Percentiles rank a stretch among this genome's conserved stretches.
Evolutionary conservation across 1,140 invertebrate species (phyloP).

Genomic region (Caenorhabditis briggsae): DNA sequence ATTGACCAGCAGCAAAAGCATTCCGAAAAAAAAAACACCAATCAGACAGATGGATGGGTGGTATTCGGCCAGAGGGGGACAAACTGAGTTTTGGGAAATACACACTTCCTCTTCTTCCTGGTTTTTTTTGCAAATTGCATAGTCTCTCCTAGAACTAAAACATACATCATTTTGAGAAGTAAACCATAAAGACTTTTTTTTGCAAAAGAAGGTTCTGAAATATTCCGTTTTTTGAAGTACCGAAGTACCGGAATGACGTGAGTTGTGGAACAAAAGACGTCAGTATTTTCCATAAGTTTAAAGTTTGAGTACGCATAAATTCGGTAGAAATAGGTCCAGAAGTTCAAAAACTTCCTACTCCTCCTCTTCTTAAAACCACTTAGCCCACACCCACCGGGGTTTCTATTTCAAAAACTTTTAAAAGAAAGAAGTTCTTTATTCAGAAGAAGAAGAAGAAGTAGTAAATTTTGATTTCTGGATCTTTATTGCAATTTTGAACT

Average conservation of each 20-base stretch:
- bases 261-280: not conserved
- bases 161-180: not conserved
- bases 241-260: not conserved
- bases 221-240: not conserved
- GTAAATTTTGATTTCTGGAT: not conserved
- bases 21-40: conserved; percentile 9
- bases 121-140: not conserved
- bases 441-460: too few relatives aligned
- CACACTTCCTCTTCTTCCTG: not conserved
- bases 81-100: conserved; percentile 25
- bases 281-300: not conserved
- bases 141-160: not conserved
- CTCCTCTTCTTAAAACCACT: not conserved
- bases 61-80: not conserved
- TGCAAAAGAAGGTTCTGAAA: not conserved
- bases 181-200: not conserved
- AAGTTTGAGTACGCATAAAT: conserved; percentile 17
- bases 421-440: too few relatives aligned
- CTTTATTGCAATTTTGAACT: conserved; percentile 36
- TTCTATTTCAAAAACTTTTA: not conserved
- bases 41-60: conserved; percentile 31
- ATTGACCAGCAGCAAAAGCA: not conserved
- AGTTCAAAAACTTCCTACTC: conserved; percentile 25
- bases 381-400: not conserved
- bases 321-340: not conserved